Percentiles rank a stretch among this genome's conserved stretches.
Evolutionary conservation across 2,797 vertebrate species (phyloP).

Genomic region (Sphenodon punctatus): DNA sequence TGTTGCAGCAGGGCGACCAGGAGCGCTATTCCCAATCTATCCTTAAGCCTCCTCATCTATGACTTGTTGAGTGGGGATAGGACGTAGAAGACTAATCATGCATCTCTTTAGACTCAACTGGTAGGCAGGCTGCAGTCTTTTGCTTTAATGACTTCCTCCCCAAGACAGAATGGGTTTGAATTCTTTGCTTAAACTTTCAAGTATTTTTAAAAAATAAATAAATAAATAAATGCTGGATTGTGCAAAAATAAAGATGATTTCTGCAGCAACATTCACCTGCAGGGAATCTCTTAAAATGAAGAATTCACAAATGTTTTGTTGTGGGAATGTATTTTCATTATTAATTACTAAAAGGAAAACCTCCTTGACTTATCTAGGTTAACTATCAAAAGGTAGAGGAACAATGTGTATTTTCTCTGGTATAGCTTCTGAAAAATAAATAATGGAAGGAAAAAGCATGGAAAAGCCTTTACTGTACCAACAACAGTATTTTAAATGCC

Average conservation of each 20-base stretch:
- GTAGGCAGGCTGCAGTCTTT: neutral
- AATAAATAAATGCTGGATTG: no score
- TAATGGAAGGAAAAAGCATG: slow-evolving; percentile 12
- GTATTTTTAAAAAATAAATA: neutral
- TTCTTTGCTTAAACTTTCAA: neutral
- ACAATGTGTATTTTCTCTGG: neutral
- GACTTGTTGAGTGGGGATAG: neutral
- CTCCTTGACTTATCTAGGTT: neutral
- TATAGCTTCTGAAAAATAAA: slow-evolving; percentile 23
- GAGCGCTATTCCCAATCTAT: no score
- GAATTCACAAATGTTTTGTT: neutral
- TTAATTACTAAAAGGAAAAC: neutral
- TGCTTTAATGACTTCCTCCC: neutral
- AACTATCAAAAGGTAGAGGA: neutral
- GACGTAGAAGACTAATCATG: no score
- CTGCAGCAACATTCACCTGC: neutral
- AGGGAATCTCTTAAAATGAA: neutral
- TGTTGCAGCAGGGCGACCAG: neutral
- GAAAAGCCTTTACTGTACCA: accelerated
- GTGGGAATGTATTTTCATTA: neutral
- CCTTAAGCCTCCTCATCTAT: neutral
- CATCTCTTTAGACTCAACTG: neutral
- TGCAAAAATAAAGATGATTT: neutral
- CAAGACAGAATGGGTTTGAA: neutral
- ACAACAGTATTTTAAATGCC: slow-evolving; percentile 24